Base-by-base conservation (phyloP, 2,797 vertebrate genomes). In the Melanotaenia pygmaea region DNA sequence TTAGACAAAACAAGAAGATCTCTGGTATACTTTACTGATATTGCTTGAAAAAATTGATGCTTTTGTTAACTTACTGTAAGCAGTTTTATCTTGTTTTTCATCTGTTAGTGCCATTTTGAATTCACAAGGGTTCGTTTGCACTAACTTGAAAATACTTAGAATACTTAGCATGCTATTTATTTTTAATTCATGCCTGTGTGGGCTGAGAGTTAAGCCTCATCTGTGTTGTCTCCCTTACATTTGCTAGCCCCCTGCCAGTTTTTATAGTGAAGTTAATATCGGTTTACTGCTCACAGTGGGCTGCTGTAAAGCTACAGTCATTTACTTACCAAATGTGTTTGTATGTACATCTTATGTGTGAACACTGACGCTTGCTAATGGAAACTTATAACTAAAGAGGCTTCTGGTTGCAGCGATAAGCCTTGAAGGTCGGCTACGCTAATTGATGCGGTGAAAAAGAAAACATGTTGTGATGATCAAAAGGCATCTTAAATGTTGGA, bases 1-100 rank as follows among this genome's bases (percentile, higher is more conserved):
- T 92, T 94, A 94, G 93, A 93, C 68, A 88, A 89, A 92, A 89
- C 91, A 64, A 71, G 58, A 63, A 77, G 47, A 47, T 87, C 65
- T 84, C 62, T 73, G 20, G 71, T 89, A 66, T 81, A 22, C 13
- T 90, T 80, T 22, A 73, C 69, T 89, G 56, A 63, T 47, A 38
- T 11, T 74, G 13, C 14, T 14, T 3, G 24, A 24, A 37, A 20
- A 51, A 11, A 67, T 43, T 4, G 28, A 13, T 32, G 51, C 8
- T 40, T 71, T 50, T 32, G 2, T 14, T 38, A 1, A 38, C 3
- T 47, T 59, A 30, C 28, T 30, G 28, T 30, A 1, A 30, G 2
- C n/a, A 26, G 35, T 59, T 59, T 70, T 24, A 38, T 34, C 30
- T 45, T 5, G 18, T n/a, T 30, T 28, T 32, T n/a, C 3, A 12